phyloP scores from a whole-genome alignment of 23 tunicate genomes.

The Oikopleura dioica region DNA sequence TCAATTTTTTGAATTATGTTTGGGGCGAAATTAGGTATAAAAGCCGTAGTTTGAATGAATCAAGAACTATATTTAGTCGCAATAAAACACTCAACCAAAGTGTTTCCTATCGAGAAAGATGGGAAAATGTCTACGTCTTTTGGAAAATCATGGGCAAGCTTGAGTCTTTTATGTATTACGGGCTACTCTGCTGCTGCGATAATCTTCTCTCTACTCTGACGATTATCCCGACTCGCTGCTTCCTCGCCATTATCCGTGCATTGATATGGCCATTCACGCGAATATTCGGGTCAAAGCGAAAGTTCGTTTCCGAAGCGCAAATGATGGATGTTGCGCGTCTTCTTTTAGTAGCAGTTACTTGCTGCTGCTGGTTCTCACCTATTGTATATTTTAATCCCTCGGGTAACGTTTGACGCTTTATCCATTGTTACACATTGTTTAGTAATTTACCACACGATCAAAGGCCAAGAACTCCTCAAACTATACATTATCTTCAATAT shows the following conservation, averaged over 20 bases:
- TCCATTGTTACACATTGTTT: conserved; percentile 13
- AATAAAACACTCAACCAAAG: too few relatives aligned
- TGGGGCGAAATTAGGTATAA: too few relatives aligned
- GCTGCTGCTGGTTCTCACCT: background rate
- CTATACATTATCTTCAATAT: conserved; percentile 93
- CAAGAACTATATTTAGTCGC: too few relatives aligned
- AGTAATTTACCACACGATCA: conserved; percentile 62
- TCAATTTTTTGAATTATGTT: too few relatives aligned
- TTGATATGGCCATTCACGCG: conserved; percentile 28
- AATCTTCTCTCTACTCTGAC: conserved; percentile 66
- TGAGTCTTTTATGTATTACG: conserved; percentile 65
- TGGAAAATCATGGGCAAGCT: conserved; percentile 17
- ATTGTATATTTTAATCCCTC: background rate
- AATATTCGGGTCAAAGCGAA: background rate
- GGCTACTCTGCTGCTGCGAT: conserved; percentile 60
- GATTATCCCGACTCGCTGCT: conserved; percentile 39
- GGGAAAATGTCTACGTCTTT: conserved; percentile 84
- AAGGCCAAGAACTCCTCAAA: conserved; percentile 79
- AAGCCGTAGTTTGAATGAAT: too few relatives aligned
- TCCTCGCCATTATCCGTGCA: conserved; percentile 24
- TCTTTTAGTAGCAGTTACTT: background rate
- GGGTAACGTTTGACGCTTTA: background rate
- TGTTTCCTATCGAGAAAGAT: conserved; percentile 42
- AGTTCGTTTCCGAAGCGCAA: background rate
- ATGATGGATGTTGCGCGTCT: background rate